Base-by-base conservation (phyloP, 2,797 vertebrate genomes). In the Vireo griseus region DNA sequence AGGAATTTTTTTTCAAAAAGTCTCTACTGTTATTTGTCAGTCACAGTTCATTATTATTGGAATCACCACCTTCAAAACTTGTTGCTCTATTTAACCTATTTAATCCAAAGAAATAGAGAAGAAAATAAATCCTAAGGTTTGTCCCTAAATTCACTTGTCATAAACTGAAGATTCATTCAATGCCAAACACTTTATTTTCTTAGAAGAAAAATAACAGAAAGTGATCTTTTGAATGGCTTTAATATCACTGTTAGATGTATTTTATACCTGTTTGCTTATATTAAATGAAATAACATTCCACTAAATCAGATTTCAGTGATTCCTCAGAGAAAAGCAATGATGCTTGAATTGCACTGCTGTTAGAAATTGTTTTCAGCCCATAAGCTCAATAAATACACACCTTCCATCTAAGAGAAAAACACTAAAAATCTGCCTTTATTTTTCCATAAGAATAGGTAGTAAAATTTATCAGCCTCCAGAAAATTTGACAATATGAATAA, bases 361-460 rank as follows among this genome's bases (percentile, higher is more conserved):
- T 76, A 92, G 55, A 91, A 80, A 89, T 51, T 83, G n/a, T 94
- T 94, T 97, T 92, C 73, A 86, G 65, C 61, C 81, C 6, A 22
- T 47, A 89, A 93, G 37, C 67, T 48, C 89, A 95, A 88, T 37
- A 95, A 93, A 91, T 61, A 77, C 4, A 29, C n/a, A 85, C 47
- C 51, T 90, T 77, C n/a, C n/a, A 90, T 51, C 40, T 80, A 86
- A 48, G 31, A 81, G 75, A 40, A 95, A 95, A 74, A 26, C 13
- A 86, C 16, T 79, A 45, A 85, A 92, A 85, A 86, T 25, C 37
- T 88, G 37, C 21, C 8, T 52, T 69, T 94, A 44, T 95, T 91
- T 57, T 86, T 58, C 26, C 73, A 44, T 55, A 78, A 35, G 81
- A 83, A 17, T 75, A 48, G 16, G 12, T 15, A 50, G 39, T 44